Evolutionary conservation across 2,888 invertebrate species (phyloP), one percentile per base, ranked within the genome.

Genomic region (Orthonychiurus folsomi): DNA sequence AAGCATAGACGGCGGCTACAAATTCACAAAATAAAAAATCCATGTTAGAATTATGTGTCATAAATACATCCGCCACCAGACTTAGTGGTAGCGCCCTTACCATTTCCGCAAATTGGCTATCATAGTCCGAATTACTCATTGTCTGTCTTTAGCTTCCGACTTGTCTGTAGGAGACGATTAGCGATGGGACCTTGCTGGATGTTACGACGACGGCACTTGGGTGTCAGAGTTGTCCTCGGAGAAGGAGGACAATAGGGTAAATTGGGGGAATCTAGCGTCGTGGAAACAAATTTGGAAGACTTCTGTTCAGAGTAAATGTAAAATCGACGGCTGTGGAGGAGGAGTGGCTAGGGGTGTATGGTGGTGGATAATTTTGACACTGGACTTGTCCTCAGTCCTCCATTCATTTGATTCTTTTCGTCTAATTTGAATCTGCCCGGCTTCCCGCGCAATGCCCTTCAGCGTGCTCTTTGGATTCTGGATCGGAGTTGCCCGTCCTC

Each of bases 401-500:
- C 37, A 37, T 37, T 37, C 37, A 37, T 15, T 37, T 5, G 9
- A 9, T 15, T 37, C 9, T 37, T 15, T 37, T 37, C 37, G 9
- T 9, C 5, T 9, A 37, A 9, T 37, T 15, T 37, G 15, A 37
- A 37, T 37, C 5, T 37, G 5, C 15, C 37, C 37, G 37, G 37
- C 37, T 37, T 37, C 37, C 37, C 37, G 37, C 37, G 5, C 37
- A 5, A 37, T 37, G 9, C 9, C 5, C 37, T 37, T 37, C 37
- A 37, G 37, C 37, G 37, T 37, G 37, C 37, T 37, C 37, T 37
- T 37, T 37, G n/a, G n/a, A n/a, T n/a, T n/a, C n/a, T n/a, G n/a
- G n/a, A n/a, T n/a, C n/a, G n/a, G n/a, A n/a, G n/a, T n/a, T n/a
- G n/a, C 37, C 37, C 37, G 15, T 5, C 37, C 5, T 9, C 5